Percentiles rank a stretch among this genome's conserved stretches.
Evolutionary conservation across 1,140 invertebrate genomes (phyloP).

Genomic region (roundworm (Caenorhabditis elegans)): WBcel235 BX284606.5:15439501-15440000

Average conservation of each 20-base stretch:
- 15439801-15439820: conserved; percentile 85
- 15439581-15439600: conserved; percentile 77
- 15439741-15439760: conserved; percentile 44
- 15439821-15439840: conserved; percentile 91
- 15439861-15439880: conserved; percentile 34
- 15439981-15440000: conserved; percentile 84
- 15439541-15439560: conserved; percentile 68
- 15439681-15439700: conserved; percentile 77
- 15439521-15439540: conserved; percentile 71
- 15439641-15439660: conserved; percentile 84
- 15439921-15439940: not conserved
- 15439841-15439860: conserved; percentile 78
- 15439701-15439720: conserved; percentile 83
- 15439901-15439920: conserved; percentile 39
- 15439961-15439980: conserved; percentile 51
- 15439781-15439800: conserved; percentile 72
- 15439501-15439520: conserved; percentile 45
- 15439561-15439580: too few relatives aligned
- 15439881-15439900: conserved; percentile 4
- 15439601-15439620: conserved; percentile 85
- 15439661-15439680: conserved; percentile 75
- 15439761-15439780: conserved; percentile 58
- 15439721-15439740: conserved; percentile 73
- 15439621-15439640: conserved; percentile 99
- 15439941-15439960: not conserved